phyloP scores from a whole-genome alignment of 2,113 vertebrate species.

The Echinops telfairi region DNA sequence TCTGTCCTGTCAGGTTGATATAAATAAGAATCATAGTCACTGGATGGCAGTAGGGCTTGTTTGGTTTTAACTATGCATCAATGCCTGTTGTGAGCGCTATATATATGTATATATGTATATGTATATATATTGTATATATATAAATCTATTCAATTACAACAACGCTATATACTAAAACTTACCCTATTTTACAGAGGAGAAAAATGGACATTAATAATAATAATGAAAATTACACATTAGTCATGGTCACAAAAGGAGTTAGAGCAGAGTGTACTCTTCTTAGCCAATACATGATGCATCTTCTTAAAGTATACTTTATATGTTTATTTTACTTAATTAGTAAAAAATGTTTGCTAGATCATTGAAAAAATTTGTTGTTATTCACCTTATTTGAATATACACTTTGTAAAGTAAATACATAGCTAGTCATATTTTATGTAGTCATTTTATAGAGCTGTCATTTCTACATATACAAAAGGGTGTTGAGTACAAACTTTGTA shows the following conservation, averaged over 20 bases:
- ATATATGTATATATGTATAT: no score
- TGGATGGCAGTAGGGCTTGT: no score
- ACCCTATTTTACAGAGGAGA: background rate
- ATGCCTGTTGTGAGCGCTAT: background rate
- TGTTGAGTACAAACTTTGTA: background rate
- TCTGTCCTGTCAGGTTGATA: no score
- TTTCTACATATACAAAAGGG: background rate
- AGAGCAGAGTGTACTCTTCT: conserved; percentile 12
- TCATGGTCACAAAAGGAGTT: background rate
- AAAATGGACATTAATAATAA: background rate
- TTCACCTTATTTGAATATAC: background rate
- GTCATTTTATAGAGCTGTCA: background rate
- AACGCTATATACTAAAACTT: background rate
- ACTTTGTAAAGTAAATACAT: background rate
- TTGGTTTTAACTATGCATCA: background rate
- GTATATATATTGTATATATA: no score
- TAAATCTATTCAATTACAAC: background rate
- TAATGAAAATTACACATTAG: background rate
- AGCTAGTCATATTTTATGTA: background rate
- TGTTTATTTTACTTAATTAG: conserved; percentile 9
- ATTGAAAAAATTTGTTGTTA: background rate
- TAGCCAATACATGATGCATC: background rate
- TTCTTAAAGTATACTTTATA: background rate
- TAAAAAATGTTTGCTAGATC: background rate
- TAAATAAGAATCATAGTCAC: no score